Evolutionary conservation across 2,888 invertebrate species (phyloP), one percentile per base, ranked within the genome.

Genomic region (Harpagoxenus sublaevis): DNA sequence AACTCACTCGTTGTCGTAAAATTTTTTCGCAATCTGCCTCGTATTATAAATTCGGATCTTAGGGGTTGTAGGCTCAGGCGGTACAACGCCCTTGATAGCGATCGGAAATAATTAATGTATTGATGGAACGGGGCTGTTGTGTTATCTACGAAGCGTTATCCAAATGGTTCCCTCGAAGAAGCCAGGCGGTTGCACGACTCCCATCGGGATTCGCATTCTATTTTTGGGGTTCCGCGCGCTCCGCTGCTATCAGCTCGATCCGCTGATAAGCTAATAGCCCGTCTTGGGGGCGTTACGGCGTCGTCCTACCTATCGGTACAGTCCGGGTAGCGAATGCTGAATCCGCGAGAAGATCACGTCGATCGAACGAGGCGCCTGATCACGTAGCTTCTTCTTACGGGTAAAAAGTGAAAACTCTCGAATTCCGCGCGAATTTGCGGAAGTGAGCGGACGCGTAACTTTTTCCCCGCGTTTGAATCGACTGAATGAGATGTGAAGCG

Each of bases 231-330:
- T 31, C 55, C 66, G 28, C 48, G 35, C 42, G 42, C 45, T 23
- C 42, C n/a, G 45, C n/a, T 3, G 65, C 77, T 78, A 78, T 78
- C 78, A 68, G 68, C 9, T 57, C 18, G 66, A 77, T 65, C n/a
- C 28, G n/a, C 42, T 57, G 78, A 78, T 78, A 78, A 78, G 55
- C 55, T 78, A 78, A 78, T 68, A 57, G 68, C 42, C 35, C 53
- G 55, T 78, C 78, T 68, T 78, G 10, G 23, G 23, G 55, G 31
- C 28, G 55, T 68, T 57, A 55, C 31, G 15, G 15, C 48, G 63
- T 51, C 45, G 42, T 66, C 31, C 5, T 23, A 75, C 15, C 65
- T 66, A 28, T 45, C 65, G 45, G 15, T 57, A 45, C 31, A 45
- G 31, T 57, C 65, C 18, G 28, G 15, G 53, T 42, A 78, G 18